Conservation (phyloP, 2,888 invertebrate species). For the Rhingia rostrata region DNA sequence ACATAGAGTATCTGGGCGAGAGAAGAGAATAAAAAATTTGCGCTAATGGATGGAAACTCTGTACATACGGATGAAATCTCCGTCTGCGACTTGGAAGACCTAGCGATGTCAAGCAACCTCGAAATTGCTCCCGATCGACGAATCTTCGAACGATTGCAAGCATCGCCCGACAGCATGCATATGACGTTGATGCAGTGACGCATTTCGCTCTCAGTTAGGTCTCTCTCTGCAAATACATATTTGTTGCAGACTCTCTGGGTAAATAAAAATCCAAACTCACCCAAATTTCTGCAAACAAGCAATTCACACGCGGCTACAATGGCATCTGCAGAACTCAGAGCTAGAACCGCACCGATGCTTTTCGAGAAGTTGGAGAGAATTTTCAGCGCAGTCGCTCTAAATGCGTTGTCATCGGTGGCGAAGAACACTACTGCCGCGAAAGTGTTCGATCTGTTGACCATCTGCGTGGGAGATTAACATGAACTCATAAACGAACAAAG, state of each 20-base stretch:
- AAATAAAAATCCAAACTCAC: constrained; percentile 38
- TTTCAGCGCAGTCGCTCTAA: constrained; percentile 79
- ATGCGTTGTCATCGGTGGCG: constrained; percentile 79
- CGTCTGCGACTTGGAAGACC: constrained; percentile 78
- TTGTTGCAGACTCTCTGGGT: not conserved
- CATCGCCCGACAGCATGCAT: constrained; percentile 80
- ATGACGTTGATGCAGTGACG: constrained; percentile 81
- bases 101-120: constrained; percentile 80
- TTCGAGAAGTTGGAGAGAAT: constrained; percentile 82
- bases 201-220: constrained; percentile 79
- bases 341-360: constrained; percentile 78
- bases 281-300: constrained; percentile 79
- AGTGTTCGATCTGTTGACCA: constrained; percentile 71
- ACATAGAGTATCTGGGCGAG: constrained; percentile 79
- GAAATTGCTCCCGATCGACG: constrained; percentile 81
- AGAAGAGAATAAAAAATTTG: not conserved
- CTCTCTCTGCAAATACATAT: constrained; percentile 65
- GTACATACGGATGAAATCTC: constrained; percentile 79
- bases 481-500: too few species aligned
- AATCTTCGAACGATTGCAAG: constrained; percentile 82
- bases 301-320: constrained; percentile 81
- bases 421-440: constrained; percentile 81
- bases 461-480: too few species aligned
- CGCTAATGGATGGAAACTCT: not conserved
- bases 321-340: constrained; percentile 80